Conservation (phyloP, 1,140 invertebrate genomes). For the Ruditapes philippinarum region DNA sequence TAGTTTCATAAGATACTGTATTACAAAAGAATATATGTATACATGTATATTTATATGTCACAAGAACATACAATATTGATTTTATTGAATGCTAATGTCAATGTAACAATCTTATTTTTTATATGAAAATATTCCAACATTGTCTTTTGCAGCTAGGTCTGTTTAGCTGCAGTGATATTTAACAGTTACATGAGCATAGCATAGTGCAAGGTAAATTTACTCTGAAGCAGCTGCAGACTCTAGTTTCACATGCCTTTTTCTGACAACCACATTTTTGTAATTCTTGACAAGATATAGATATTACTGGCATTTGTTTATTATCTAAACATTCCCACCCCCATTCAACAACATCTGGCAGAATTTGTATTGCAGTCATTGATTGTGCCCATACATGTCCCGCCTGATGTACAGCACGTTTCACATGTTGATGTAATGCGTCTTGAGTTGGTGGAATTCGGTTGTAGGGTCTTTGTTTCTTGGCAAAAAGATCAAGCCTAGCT, state of each 20-base stretch:
- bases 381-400: constrained; percentile 60
- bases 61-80: no score
- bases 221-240: constrained; percentile 27
- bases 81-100: no score
- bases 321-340: constrained; percentile 51
- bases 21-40: no score
- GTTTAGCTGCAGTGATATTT: neutral
- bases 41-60: no score
- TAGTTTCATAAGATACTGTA: no score
- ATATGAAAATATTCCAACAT: no score
- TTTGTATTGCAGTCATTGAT: neutral
- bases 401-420: constrained; percentile 62
- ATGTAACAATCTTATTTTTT: no score
- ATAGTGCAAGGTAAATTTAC: constrained; percentile 13
- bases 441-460: constrained; percentile 66
- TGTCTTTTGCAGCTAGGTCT: neutral
- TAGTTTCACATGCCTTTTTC: neutral
- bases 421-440: constrained; percentile 64
- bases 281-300: constrained; percentile 54
- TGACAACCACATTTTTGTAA: constrained; percentile 59
- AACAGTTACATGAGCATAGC: neutral
- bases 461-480: constrained; percentile 63
- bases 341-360: neutral
- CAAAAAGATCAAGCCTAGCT: constrained; percentile 58
- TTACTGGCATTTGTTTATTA: constrained; percentile 12